Evolutionary conservation across 2,888 invertebrate genomes (phyloP), one percentile per base, ranked within the genome.

Genomic region (Synanthedon myopaeformis): DNA sequence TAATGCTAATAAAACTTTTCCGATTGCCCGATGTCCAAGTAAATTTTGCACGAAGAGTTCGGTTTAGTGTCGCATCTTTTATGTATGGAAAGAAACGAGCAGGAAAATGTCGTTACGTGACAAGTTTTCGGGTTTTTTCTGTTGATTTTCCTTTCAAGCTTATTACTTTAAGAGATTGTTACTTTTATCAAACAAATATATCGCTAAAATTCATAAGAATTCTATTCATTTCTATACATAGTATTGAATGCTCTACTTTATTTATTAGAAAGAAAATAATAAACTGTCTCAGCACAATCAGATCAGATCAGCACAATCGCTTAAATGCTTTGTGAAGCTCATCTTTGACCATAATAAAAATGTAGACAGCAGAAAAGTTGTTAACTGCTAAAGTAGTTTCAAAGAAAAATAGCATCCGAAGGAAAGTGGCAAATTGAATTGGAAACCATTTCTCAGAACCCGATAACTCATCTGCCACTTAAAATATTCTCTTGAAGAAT

Each of bases 1-100:
- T 58, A 60, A 58, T 59, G 59, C 56, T 57, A 59, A 59, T 61
- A 63, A 61, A 62, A 63, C 58, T 61, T 61, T 58, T 57, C 57
- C 57, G 54, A 57, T 53, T 51, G 56, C 52, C 53, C 50, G 50
- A 41, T 48, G 8, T 49, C 49, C 49, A 49, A 49, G 17, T 49
- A 49, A 49, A 49, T 23, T 49, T 45, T 45, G 45, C 17, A 35
- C 41, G 28, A 42, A 41, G 50, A 53, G 51, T 51, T 19, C 12
- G 45, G 50, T 55, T 55, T 52, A 55, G 51, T 53, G 55, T 41
- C 53, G 52, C 28, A 56, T 57, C 52, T 53, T 55, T 57, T 55
- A 55, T 57, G 52, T 51, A 55, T 57, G 51, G 53, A 45, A 12
- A n/a, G 23, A 19, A 49, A 17, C 49, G 45, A 45, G 14, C 45